Evolutionary conservation across 2,113 vertebrate species (phyloP).

Genomic region (Tetraodon nigroviridis): DNA sequence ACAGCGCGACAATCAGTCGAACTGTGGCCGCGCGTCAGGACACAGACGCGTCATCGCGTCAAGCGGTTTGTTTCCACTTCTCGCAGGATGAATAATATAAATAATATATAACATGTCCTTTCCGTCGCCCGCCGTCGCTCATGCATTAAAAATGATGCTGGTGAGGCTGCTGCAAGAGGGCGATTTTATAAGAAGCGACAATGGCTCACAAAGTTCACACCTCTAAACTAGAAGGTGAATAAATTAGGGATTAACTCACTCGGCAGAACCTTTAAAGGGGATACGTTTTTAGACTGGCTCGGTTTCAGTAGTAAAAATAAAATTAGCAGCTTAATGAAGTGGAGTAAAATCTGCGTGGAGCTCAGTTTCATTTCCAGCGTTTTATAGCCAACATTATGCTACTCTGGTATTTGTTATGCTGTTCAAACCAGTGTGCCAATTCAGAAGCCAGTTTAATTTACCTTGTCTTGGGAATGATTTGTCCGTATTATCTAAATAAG

Average conservation of each 20-base stretch:
- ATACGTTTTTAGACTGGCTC: background rate
- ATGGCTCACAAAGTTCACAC: constrained; percentile 29
- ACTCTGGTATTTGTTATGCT: constrained; percentile 15
- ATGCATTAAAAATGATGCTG: constrained; percentile 63
- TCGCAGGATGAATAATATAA: constrained; percentile 70
- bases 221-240: constrained; percentile 14
- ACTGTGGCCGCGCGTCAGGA: constrained; percentile 32
- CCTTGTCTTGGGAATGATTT: constrained; percentile 67
- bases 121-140: constrained; percentile 57
- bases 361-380: background rate
- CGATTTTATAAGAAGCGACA: constrained; percentile 51
- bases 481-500: constrained; percentile 79
- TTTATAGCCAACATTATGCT: background rate
- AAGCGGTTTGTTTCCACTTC: constrained; percentile 61
- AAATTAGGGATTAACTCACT: constrained; percentile 4
- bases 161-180: constrained; percentile 33
- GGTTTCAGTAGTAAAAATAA: constrained; percentile 6
- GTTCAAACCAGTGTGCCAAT: constrained; percentile 42
- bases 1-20: background rate
- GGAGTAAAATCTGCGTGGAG: constrained; percentile 8
- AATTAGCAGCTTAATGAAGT: constrained; percentile 26
- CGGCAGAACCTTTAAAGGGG: background rate
- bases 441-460: constrained; percentile 63
- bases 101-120: constrained; percentile 58
- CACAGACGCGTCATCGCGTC: constrained; percentile 28